These are phyloP conservation scores for Caradrina clavipalpis DNA, from an alignment of 2,888 invertebrate species.

Conservation along the genomic window DNA sequence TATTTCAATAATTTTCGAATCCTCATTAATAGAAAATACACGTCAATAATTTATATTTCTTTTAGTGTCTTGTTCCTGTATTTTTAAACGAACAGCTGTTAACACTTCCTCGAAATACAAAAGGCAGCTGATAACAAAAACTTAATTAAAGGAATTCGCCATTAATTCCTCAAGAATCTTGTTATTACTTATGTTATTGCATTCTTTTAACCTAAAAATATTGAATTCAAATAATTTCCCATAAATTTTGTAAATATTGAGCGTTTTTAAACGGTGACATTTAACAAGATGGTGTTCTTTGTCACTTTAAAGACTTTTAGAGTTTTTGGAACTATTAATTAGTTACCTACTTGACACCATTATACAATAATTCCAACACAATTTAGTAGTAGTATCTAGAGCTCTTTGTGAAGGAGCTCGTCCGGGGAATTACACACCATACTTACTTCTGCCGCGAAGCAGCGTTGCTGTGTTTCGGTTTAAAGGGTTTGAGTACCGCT, in stretches of 20 bases:
- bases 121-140: conserved; percentile 37
- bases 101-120: conserved; percentile 36
- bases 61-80: conserved; percentile 15
- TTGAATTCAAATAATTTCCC: conserved; percentile 5
- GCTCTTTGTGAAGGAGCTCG: too few relatives aligned
- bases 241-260: conserved; percentile 15
- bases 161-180: conserved; percentile 20
- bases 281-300: conserved; percentile 8
- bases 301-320: conserved; percentile 13
- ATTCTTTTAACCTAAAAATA: conserved; percentile 30
- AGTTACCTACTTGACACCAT: too few relatives aligned
- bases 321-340: too few relatives aligned
- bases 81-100: conserved; percentile 42
- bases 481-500: too few relatives aligned
- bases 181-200: conserved; percentile 27
- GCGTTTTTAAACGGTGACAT: conserved; percentile 29
- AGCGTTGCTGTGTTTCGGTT: too few relatives aligned
- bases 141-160: conserved; percentile 36
- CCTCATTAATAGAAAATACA: background rate
- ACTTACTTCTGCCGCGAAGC: too few relatives aligned
- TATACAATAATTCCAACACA: too few relatives aligned
- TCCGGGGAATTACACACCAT: too few relatives aligned
- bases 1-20: too few relatives aligned
- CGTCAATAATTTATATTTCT: background rate
- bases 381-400: too few relatives aligned